These are phyloP conservation scores for Tamias sibiricus DNA, from an alignment of 2,113 vertebrate species.

Conservation along the genomic window DNA sequence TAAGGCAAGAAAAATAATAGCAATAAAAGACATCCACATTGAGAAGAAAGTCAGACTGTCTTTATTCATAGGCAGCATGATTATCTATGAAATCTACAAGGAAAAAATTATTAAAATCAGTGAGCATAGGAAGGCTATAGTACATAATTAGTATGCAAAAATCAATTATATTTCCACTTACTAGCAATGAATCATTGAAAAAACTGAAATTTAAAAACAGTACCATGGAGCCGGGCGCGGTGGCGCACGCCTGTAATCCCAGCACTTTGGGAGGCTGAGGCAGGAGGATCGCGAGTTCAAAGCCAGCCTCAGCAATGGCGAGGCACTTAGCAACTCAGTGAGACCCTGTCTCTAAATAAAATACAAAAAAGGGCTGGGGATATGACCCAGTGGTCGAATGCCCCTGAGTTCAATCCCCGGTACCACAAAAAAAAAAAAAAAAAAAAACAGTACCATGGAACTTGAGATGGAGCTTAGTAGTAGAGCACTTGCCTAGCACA, in stretches of 20 bases:
- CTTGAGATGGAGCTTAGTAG: too few species aligned
- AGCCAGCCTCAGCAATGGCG: too few species aligned
- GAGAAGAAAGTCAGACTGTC: slow-evolving; percentile 5
- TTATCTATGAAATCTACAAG: slow-evolving; percentile 23
- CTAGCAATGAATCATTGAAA: slow-evolving; percentile 8
- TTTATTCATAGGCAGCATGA: background rate
- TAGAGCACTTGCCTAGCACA: too few species aligned
- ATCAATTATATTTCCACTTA: background rate
- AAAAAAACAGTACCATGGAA: slow-evolving; percentile 2
- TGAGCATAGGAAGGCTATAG: background rate
- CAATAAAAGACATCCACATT: background rate
- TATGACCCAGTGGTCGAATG: too few species aligned
- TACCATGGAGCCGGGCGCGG: too few species aligned
- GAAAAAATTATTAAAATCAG: background rate
- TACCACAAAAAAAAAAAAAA: slow-evolving; percentile 51
- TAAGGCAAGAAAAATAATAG: slow-evolving; percentile 11
- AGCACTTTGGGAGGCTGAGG: too few species aligned
- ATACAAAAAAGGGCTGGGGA: too few species aligned
- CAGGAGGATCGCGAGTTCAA: too few species aligned
- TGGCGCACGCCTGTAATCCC: too few species aligned
- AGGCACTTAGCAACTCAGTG: too few species aligned
- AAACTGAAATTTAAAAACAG: slow-evolving; percentile 21
- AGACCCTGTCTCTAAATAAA: too few species aligned
- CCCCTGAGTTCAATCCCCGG: too few species aligned
- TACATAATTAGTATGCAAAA: background rate